phyloP scores from a whole-genome alignment of 2,888 invertebrate genomes.

The Eupithecia abbreviata region DNA sequence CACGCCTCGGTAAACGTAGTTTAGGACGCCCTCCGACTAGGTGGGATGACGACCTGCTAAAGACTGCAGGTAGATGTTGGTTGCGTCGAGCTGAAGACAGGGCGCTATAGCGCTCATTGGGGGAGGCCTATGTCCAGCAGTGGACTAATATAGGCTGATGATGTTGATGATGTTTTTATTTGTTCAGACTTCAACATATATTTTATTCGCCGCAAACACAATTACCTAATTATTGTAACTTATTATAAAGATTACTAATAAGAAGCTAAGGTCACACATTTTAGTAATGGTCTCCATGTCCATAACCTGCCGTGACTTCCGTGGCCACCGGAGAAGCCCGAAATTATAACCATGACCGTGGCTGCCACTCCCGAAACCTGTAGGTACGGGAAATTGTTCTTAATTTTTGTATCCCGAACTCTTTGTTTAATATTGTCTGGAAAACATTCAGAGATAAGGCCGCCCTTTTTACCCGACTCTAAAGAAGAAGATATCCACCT shows the following conservation, averaged over 20 bases:
- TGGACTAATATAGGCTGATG: too few relatives aligned
- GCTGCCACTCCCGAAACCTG: neutral
- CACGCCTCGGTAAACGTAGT: too few relatives aligned
- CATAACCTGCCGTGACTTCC: neutral
- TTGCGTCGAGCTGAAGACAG: too few relatives aligned
- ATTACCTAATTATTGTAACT: neutral
- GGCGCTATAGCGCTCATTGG: too few relatives aligned
- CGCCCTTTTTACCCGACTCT: neutral
- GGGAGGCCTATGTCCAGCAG: too few relatives aligned
- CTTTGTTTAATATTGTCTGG: neutral
- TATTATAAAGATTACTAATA: too few relatives aligned
- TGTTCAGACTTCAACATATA: neutral
- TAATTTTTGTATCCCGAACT: neutral
- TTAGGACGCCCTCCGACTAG: too few relatives aligned
- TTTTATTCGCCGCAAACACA: slow-evolving; percentile 11
- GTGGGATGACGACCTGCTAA: too few relatives aligned
- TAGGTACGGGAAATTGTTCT: neutral
- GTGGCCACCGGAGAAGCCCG: neutral
- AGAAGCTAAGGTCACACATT: too few relatives aligned
- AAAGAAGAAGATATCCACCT: neutral
- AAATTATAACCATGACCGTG: too few relatives aligned
- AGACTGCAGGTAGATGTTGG: too few relatives aligned
- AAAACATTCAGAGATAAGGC: neutral
- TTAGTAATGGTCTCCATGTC: neutral
- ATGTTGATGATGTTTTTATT: neutral